Evolutionary conservation across 2,888 invertebrate genomes (phyloP), one percentile per base, ranked within the genome.

Genomic region (Cantharis lateralis): DNA sequence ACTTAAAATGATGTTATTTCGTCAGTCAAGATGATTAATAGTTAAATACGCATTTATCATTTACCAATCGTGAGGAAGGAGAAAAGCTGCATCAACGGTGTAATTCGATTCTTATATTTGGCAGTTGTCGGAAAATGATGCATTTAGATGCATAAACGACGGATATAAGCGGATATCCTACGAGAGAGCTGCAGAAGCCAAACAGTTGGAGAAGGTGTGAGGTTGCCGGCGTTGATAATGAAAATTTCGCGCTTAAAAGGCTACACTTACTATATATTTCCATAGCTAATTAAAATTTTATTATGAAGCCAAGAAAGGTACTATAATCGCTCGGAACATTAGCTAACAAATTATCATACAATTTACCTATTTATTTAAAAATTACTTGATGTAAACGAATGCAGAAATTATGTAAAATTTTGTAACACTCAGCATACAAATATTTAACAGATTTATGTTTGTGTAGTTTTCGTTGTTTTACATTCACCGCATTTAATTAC

Each of bases 401-500:
- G 48, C 48, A 48, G n/a, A 48, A 48, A 48, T 48, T 48, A 48
- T 48, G 48, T 48, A 48, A 48, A 48, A 48, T 48, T 48, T 48
- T 48, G 48, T 48, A 48, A 48, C 48, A 48, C 48, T 48, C 32
- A 63, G 64, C 64, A 63, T 72, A 32, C 71, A 72, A 63, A 72
- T 63, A 72, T 72, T 63, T 32, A 64, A 32, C 63, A 28, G 64
- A 15, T 26, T 72, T 72, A 61, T 16, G 61, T 66, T 61, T 20
- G 18, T 24, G 68, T 76, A 66, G 70, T 76, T 70, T 72, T 76
- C 61, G 15, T 61, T 70, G 70, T 68, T 76, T 72, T 70, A 73
- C 76, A 69, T 70, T 76, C 73, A 24, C 66, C 70, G 72, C 76
- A 76, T 76, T 76, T 76, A 76, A 76, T 76, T 76, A 76, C 76